These are phyloP conservation scores for Lacerta viridis DNA, from an alignment of 2,797 vertebrate species.

Conservation along the genomic window DNA sequence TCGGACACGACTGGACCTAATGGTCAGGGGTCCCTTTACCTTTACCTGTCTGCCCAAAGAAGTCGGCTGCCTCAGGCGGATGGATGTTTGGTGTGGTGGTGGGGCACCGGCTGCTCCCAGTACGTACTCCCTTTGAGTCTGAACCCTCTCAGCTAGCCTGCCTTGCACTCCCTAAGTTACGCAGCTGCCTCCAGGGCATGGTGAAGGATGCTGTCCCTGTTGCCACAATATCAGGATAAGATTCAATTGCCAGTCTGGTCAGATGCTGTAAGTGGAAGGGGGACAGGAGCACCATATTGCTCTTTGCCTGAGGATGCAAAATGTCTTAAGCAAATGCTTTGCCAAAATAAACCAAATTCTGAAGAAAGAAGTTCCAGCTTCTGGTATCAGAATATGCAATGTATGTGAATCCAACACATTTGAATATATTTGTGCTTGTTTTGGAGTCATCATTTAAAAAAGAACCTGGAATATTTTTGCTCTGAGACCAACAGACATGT, in stretches of 20 bases:
- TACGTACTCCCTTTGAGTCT: background rate
- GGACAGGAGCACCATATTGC: no score
- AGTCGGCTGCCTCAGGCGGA: background rate
- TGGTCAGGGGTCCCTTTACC: no score
- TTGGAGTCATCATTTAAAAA: conserved; percentile 10
- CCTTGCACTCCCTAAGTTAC: no score
- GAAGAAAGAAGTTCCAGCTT: background rate
- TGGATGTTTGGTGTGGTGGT: background rate
- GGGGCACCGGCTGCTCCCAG: background rate
- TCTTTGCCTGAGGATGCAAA: background rate
- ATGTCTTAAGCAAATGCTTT: background rate
- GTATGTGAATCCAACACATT: background rate
- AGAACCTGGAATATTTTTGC: background rate
- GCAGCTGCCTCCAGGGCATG: background rate
- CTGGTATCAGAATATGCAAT: background rate
- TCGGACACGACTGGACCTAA: no score
- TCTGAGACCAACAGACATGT: background rate
- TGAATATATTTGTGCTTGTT: background rate
- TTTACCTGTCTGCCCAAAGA: no score
- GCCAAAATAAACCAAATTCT: background rate
- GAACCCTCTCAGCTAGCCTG: background rate
- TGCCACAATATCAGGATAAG: background rate
- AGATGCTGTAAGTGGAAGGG: background rate
- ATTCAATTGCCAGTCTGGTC: background rate
- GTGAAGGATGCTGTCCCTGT: background rate